Base-by-base conservation (phyloP, 2,888 invertebrate genomes). In the Girardia tigrina region DNA sequence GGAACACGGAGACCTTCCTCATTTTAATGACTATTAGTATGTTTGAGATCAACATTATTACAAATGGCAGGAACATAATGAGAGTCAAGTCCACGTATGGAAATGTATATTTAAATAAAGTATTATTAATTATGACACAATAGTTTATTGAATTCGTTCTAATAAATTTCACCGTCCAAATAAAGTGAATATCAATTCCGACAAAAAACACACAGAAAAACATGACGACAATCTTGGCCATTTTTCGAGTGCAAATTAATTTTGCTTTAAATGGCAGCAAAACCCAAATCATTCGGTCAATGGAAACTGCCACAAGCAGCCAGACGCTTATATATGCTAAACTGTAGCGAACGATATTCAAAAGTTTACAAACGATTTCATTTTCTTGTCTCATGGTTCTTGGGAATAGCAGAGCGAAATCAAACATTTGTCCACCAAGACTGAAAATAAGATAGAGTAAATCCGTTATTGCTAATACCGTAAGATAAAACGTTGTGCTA, bases 271-370 rank as follows among this genome's bases (percentile, higher is more conserved):
- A 76, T n/a, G 76, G 76, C 23, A 76, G 14, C 20, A 76, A 77
- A 4, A 76, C 76, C 76, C 76, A 76, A 6, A 76, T 77, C 77
- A 77, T 77, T 14, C 76, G 76, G 26, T 76, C 76, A 4, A 76
- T 77, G 6, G 75, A 74, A 14, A 74, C 75, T 8, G 73, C 16
- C 8, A 74, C 75, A 26, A 74, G 20, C 20, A 74, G 27, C 75
- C 75, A 74, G 26, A 74, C 73, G 26, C 73, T 75, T 12, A 74
- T 26, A 26, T 74, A 74, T 8, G 75, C 28, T 12, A 74, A 20
- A n/a, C 8, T 74, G 20, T 74, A 74, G 26, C 28, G 72, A 14
- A 74, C 8, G 8, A 75, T 20, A 20, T 20, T 20, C 36, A 36
- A 42, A 12, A 73, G 23, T 12, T 42, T 20, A 42, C 73, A 73